Evolutionary conservation across 2,113 vertebrate species (phyloP), one percentile per base, ranked within the genome.

Genomic region (Nerophis ophidion): DNA sequence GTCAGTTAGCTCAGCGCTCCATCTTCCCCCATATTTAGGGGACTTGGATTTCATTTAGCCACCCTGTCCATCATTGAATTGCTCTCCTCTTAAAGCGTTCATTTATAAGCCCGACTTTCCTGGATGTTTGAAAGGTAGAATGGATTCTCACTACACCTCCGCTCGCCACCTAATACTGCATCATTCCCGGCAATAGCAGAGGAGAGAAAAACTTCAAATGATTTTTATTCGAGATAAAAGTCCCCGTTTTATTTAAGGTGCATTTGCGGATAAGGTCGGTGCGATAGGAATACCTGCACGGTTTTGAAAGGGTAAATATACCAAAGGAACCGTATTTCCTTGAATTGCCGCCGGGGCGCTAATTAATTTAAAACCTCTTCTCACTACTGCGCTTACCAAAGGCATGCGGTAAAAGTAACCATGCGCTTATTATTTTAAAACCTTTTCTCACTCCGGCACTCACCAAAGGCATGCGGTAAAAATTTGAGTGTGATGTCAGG

Each of bases 11-110:
- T 69, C 70, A 76, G 62, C 61, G 57, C 70, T 73, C 71, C 60
- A 68, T 70, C 66, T 77, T 74, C 66, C 55, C 67, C 79, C 60
- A 71, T 70, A 74, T 85, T 74, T 67, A 71, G 71, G 38, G 58
- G 67, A 64, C 65, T 47, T 70, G 70, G 58, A 76, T 83, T 81
- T 78, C 68, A 77, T 84, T 84, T 86, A 70, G 64, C 80, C 74
- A 65, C 59, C 63, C 66, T 59, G 57, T 84, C 76, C 68, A 74
- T 79, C 70, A 85, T 65, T 51, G 16, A 73, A 63, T 72, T 63
- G 47, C 71, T 57, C 60, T 63, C 63, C 61, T 72, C 58, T 66
- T 75, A 76, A 79, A 74, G 61, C 65, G 72, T 63, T 59, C 45
- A 66, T 52, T 72, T 68, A 70, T 61, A 66, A 61, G 50, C 54